These are phyloP conservation scores for Leucoraja erinaceus DNA, from an alignment of 2,113 vertebrate species.

Conservation along the genomic window DNA sequence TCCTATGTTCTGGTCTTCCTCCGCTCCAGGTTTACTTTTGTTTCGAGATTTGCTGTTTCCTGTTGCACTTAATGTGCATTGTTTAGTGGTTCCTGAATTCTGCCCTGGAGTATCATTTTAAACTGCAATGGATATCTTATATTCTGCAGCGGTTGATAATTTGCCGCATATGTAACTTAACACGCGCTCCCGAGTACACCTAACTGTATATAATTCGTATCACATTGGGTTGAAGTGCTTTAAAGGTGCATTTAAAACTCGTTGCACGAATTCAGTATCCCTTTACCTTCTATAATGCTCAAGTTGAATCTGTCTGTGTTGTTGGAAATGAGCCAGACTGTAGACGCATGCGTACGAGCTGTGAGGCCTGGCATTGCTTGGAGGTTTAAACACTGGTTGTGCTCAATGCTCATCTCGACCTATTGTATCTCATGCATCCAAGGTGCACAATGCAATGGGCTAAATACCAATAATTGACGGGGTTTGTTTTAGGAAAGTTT, in stretches of 20 bases:
- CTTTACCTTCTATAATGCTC: background rate
- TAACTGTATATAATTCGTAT: background rate
- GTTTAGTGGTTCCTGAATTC: background rate
- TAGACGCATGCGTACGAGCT: background rate
- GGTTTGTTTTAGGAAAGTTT: too few relatives aligned
- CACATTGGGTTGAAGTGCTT: background rate
- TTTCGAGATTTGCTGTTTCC: background rate
- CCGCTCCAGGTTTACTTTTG: background rate
- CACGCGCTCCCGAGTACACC: background rate
- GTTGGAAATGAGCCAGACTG: background rate
- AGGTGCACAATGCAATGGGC: too few relatives aligned
- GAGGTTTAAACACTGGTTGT: background rate
- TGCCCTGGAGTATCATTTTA: background rate
- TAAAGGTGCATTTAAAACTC: background rate
- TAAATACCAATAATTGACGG: too few relatives aligned
- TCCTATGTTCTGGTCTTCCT: background rate
- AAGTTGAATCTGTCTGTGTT: conserved; percentile 11
- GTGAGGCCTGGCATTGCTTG: background rate
- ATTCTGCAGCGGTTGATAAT: background rate
- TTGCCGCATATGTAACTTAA: background rate
- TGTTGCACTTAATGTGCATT: background rate
- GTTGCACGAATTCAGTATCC: background rate
- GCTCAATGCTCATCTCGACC: too few relatives aligned
- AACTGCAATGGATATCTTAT: background rate
- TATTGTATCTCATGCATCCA: too few relatives aligned